Evolutionary conservation across 1,140 invertebrate genomes (phyloP).

Genomic region (Leptinotarsa defecta): DNA sequence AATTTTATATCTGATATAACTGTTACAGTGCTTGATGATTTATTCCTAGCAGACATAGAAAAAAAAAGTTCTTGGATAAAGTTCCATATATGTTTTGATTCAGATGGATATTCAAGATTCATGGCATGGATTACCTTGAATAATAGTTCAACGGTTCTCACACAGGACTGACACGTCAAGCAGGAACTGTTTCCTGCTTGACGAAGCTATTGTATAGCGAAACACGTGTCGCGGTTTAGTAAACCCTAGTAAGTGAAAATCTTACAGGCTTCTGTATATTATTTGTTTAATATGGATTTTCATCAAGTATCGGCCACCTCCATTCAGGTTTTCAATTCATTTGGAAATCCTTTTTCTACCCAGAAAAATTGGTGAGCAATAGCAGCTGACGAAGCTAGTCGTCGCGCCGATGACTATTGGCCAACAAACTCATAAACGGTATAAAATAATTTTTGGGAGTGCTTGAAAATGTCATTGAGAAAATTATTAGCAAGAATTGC

Average conservation of each 20-base stretch:
- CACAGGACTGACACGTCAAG: background rate
- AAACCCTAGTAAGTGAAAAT: too few species aligned
- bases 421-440: background rate
- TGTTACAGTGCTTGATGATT: slow-evolving; percentile 1
- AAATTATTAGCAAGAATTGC: too few species aligned
- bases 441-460: too few species aligned
- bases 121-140: slow-evolving; percentile 24
- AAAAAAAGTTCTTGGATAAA: slow-evolving; percentile 20
- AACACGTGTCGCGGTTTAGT: too few species aligned
- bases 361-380: background rate
- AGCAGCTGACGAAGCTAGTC: background rate
- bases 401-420: background rate
- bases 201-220: background rate
- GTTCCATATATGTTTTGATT: slow-evolving; percentile 23
- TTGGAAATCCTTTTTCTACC: background rate
- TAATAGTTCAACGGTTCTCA: slow-evolving; percentile 12
- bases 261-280: too few species aligned
- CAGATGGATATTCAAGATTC: slow-evolving; percentile 24
- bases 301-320: background rate
- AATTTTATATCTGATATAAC: slow-evolving; percentile 23
- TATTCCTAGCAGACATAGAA: background rate
- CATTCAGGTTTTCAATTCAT: background rate
- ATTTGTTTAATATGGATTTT: too few species aligned
- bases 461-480: too few species aligned
- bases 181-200: too few species aligned